Evolutionary conservation across 1,140 invertebrate species (phyloP).

Genomic region (Vollenhovia emeryi): DNA sequence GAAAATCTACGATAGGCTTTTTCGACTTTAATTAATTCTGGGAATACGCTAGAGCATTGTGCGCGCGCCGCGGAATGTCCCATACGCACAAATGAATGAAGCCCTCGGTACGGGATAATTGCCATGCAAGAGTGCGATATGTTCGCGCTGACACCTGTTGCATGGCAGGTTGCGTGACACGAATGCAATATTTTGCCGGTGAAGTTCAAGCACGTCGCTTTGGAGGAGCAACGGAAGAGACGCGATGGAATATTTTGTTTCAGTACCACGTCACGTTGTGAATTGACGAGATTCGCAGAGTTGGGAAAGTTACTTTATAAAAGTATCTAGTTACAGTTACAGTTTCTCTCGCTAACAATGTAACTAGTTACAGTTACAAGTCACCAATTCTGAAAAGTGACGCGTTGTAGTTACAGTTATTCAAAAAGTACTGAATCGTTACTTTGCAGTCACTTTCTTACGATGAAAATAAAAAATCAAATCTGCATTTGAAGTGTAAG

Average conservation of each 20-base stretch:
- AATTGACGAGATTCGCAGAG: not conserved
- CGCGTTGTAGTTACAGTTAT: too few relatives aligned
- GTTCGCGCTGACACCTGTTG: slow-evolving; percentile 72
- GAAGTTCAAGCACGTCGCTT: slow-evolving; percentile 27
- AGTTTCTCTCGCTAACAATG: too few relatives aligned
- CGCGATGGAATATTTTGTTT: not conserved
- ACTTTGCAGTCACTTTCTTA: too few relatives aligned
- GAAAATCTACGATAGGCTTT: not conserved
- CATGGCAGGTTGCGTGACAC: slow-evolving; percentile 50
- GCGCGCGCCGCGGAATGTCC: not conserved
- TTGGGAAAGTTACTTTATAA: too few relatives aligned
- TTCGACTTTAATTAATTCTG: not conserved
- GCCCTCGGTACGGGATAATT: slow-evolving; percentile 64
- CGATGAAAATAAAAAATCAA: too few relatives aligned
- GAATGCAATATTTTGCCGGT: slow-evolving; percentile 62
- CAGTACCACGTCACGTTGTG: not conserved
- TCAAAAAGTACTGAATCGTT: too few relatives aligned
- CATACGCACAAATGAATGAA: not conserved
- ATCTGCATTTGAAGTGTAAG: too few relatives aligned
- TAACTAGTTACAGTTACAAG: too few relatives aligned
- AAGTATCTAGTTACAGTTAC: too few relatives aligned
- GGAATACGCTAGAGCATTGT: not conserved
- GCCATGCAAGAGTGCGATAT: slow-evolving; percentile 60
- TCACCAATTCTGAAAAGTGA: too few relatives aligned
- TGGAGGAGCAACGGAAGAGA: not conserved